phyloP scores from a whole-genome alignment of 1,140 invertebrate species.

The Drosophila busckii region DNA sequence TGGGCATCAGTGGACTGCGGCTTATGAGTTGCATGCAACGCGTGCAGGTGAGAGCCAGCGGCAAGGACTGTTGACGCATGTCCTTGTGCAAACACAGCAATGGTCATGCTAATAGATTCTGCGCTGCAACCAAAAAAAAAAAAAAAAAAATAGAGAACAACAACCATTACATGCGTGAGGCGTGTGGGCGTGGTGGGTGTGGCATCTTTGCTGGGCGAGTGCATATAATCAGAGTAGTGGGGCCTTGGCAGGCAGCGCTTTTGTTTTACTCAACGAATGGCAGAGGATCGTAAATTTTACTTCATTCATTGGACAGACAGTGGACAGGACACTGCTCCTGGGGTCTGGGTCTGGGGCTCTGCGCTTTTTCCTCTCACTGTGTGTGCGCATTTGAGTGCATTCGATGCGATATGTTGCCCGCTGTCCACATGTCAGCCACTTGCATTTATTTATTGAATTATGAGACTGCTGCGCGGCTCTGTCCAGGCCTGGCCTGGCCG shows the following conservation, averaged over 20 bases:
- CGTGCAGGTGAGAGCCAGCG: constrained; percentile 19
- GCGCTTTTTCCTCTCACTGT: constrained; percentile 8
- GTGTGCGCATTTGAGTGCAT: constrained; percentile 60
- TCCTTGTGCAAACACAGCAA: constrained; percentile 15
- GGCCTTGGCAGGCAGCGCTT: too few relatives aligned
- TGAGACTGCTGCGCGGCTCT: constrained; percentile 26
- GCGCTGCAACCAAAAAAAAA: neutral
- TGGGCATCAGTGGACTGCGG: constrained; percentile 6
- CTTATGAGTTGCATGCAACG: constrained; percentile 27
- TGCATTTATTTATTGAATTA: constrained; percentile 73
- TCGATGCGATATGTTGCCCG: constrained; percentile 59
- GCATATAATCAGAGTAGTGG: constrained; percentile 53
- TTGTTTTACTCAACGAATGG: constrained; percentile 54
- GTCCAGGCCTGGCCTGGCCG: too few relatives aligned
- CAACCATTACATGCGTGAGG: too few relatives aligned
- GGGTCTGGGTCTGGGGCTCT: constrained; percentile 3
- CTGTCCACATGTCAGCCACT: constrained; percentile 63
- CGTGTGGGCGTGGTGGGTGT: too few relatives aligned
- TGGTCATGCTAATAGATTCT: constrained; percentile 58
- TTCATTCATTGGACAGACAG: constrained; percentile 45
- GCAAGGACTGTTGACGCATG: constrained; percentile 29
- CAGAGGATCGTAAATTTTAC: constrained; percentile 65
- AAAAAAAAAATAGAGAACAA: too few relatives aligned
- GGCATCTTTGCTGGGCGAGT: constrained; percentile 21
- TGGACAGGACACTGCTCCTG: neutral